Conservation (phyloP, 2,113 vertebrate species). For the Ammodytes dubius region DNA sequence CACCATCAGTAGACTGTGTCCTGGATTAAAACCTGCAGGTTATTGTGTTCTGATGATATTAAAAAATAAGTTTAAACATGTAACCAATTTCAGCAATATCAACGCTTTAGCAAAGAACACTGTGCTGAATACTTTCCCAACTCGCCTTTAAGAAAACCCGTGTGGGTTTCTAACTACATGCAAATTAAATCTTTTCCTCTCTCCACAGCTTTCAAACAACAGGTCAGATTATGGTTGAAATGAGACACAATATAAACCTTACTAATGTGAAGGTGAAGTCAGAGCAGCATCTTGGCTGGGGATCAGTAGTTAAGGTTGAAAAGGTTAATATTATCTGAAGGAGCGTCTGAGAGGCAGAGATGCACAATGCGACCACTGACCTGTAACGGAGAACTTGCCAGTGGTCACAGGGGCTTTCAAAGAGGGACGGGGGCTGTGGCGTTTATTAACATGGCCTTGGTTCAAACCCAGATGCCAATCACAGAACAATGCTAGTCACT, state of each 20-base stretch:
- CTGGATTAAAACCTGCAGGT: neutral
- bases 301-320: constrained; percentile 67
- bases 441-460: constrained; percentile 45
- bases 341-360: constrained; percentile 60
- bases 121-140: neutral
- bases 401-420: constrained; percentile 57
- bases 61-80: neutral
- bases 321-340: constrained; percentile 72
- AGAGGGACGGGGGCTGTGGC: constrained; percentile 4
- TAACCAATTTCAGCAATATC: neutral
- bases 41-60: neutral
- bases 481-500: constrained; percentile 84
- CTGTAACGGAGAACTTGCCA: constrained; percentile 69
- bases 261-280: constrained; percentile 17
- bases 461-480: constrained; percentile 76
- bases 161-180: neutral
- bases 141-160: neutral
- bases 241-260: neutral
- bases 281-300: constrained; percentile 29
- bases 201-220: neutral
- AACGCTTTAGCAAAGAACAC: neutral
- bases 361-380: constrained; percentile 77
- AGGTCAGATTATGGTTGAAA: neutral
- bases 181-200: neutral
- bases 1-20: neutral